Evolutionary conservation across 2,797 vertebrate species (phyloP), one percentile per base, ranked within the genome.

Genomic region (Silurus lanzhouensis): DNA sequence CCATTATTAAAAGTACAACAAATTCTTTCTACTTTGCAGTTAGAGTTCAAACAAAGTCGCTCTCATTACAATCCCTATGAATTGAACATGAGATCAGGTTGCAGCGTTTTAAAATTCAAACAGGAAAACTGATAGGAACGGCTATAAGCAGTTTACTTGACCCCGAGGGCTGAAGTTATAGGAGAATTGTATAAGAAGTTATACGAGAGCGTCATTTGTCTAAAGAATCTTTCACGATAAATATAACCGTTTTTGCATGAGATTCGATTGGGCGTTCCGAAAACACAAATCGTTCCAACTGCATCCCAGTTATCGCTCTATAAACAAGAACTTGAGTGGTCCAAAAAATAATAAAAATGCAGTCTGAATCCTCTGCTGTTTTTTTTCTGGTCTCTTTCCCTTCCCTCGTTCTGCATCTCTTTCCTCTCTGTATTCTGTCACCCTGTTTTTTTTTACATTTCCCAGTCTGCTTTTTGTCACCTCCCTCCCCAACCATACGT

Each of bases 391-490:
- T 4, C 48, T 61, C 14, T 52, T 68, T 81, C 70, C 63, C 57
- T 20, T 25, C 25, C 3, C 19, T 70, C 38, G 61, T 77, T 48
- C 27, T 70, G 48, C 58, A 61, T 87, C 66, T 83, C 78, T 76
- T 58, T 57, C 57, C 76, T 83, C 77, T 44, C 48, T 83, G 83
- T 46, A 83, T 83, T 81, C 55, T 81, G 8, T 81, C 83, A 82
- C 57, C 68, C 83, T 86, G 58, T 74, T 84, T 31, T 83, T 83
- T 83, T 86, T 81, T 83, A 76, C 81, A 55, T 81, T 86, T 58
- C 81, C 87, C 84, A 71, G 27, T 85, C 86, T 81, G 78, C 58
- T 86, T 68, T 63, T 81, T 83, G 80, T 85, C 81, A 83, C 78
- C 81, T 60, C 67, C 12, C 58, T 38, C 52, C 52, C 61, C 46